Evolutionary conservation across 2,113 vertebrate genomes (phyloP).

Genomic region (Varanus komodoensis): DNA sequence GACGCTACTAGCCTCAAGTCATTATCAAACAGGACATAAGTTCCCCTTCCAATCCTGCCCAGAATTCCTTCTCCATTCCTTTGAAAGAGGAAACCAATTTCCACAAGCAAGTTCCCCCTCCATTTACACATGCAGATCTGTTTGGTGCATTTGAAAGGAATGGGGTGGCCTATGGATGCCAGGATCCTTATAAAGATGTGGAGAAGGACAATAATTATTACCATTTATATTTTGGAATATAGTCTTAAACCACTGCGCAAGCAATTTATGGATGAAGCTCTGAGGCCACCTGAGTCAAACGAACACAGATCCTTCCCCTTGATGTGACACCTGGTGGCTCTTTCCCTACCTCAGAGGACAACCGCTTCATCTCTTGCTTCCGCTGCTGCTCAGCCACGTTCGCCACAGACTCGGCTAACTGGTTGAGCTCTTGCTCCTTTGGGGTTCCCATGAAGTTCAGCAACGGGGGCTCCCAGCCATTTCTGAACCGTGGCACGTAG

Average conservation of each 20-base stretch:
- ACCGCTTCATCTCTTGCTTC: constrained; percentile 78
- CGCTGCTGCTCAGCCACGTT: constrained; percentile 79
- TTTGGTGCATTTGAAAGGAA: neutral
- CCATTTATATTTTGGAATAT: too few species aligned
- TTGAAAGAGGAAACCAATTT: neutral
- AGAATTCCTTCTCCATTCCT: neutral
- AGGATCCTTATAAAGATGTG: neutral
- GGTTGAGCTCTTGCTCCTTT: constrained; percentile 84
- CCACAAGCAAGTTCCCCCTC: rapidly evolving
- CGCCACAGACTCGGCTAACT: constrained; percentile 80
- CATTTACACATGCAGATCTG: too few species aligned
- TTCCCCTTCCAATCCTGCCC: neutral
- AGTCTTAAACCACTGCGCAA: neutral
- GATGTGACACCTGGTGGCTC: neutral
- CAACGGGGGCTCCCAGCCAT: constrained; percentile 91
- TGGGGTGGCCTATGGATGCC: too few species aligned
- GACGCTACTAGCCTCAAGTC: too few species aligned
- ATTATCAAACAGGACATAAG: too few species aligned
- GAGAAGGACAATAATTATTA: neutral
- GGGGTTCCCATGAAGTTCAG: constrained; percentile 72
- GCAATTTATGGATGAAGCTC: neutral
- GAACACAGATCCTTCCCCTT: neutral
- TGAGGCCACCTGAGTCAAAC: neutral
- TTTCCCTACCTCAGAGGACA: constrained; percentile 78
- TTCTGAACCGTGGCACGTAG: constrained; percentile 86